Percentiles rank a stretch among this genome's conserved stretches.
phyloP scores from a whole-genome alignment of 2,113 vertebrate genomes.

The Ranitomeya variabilis region DNA sequence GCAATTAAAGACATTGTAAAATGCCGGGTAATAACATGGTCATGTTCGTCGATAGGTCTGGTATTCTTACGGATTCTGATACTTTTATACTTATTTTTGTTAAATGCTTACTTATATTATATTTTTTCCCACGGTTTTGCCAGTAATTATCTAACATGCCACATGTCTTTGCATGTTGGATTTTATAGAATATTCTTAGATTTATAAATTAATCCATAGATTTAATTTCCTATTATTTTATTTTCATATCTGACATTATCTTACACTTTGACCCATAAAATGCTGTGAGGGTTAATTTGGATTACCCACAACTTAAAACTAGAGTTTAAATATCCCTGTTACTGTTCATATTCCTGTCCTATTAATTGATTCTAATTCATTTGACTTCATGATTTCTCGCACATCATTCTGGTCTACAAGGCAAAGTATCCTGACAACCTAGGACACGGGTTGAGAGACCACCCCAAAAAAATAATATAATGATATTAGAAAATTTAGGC shows the following conservation, averaged over 20 bases:
- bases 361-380: not conserved
- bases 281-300: not conserved
- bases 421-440: not conserved
- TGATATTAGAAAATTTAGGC: too few species aligned
- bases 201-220: not conserved
- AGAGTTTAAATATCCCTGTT: not conserved
- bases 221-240: not conserved
- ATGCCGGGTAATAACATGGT: not conserved
- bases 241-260: not conserved
- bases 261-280: constrained; percentile 11
- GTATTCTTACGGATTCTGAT: too few species aligned
- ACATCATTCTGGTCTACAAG: not conserved
- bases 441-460: not conserved
- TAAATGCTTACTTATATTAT: too few species aligned
- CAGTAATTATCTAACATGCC: not conserved
- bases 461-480: not conserved
- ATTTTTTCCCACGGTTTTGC: too few species aligned
- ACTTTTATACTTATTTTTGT: too few species aligned
- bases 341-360: not conserved
- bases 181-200: not conserved
- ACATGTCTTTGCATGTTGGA: not conserved
- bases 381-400: not conserved
- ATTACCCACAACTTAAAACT: not conserved
- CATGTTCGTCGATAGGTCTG: too few species aligned
- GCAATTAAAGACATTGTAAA: too few species aligned